Conservation (phyloP, 2,797 vertebrate species). For the Poecilia picta region DNA sequence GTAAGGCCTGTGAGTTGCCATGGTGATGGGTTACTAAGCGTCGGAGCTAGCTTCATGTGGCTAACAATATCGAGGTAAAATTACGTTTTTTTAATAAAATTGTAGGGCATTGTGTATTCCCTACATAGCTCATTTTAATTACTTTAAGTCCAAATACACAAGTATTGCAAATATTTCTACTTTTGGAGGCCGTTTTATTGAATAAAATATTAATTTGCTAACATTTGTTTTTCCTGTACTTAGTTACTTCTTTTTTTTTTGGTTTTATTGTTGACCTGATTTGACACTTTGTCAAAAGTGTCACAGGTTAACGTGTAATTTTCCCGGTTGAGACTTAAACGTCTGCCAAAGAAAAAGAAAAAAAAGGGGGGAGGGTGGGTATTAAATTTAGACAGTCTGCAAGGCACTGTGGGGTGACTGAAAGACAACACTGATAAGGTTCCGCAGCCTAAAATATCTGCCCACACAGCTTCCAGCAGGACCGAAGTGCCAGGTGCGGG, state of each 20-base stretch:
- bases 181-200: neutral
- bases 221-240: neutral
- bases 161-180: neutral
- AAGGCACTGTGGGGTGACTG: conserved; percentile 68
- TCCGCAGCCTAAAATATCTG: conserved; percentile 76
- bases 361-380: conserved; percentile 26
- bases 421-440: conserved; percentile 82
- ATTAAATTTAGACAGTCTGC: conserved; percentile 77
- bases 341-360: conserved; percentile 11
- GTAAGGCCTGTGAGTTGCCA: conserved; percentile 36
- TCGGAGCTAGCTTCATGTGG: neutral
- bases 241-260: neutral
- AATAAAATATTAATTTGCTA: neutral
- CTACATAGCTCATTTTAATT: neutral
- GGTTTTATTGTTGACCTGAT: neutral
- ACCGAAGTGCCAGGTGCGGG: conserved; percentile 70
- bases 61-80: conserved; percentile 1
- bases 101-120: neutral
- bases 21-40: conserved; percentile 19
- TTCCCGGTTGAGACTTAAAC: conserved; percentile 28
- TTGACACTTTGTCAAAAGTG: neutral
- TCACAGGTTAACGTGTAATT: neutral
- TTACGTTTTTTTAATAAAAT: neutral
- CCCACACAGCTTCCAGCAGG: conserved; percentile 65
- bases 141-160: neutral